Percentiles rank a stretch among this genome's conserved stretches.
Evolutionary conservation across 1,140 invertebrate genomes (phyloP).

Genomic region (Drosophila pseudoobscura): DNA sequence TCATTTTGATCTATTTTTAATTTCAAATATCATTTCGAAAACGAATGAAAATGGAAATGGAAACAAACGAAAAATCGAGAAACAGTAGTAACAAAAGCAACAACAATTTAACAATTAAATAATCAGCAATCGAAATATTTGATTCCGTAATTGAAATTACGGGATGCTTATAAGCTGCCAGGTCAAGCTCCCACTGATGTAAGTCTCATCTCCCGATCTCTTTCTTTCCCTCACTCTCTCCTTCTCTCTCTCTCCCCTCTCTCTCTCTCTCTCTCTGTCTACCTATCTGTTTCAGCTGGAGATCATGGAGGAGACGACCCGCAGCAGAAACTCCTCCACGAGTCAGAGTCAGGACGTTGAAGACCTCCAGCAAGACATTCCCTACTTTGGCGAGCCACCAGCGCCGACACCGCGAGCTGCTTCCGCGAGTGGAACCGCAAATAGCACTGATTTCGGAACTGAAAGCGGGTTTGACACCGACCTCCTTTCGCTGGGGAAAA

Average conservation of each 20-base stretch:
- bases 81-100: constrained; percentile 3
- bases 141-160: constrained; percentile 10
- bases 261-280: neutral
- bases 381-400: constrained; percentile 59
- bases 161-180: too few species aligned
- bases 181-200: constrained; percentile 8
- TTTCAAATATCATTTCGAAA: constrained; percentile 35
- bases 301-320: constrained; percentile 44
- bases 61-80: constrained; percentile 12
- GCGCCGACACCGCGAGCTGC: neutral
- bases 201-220: neutral
- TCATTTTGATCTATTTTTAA: constrained; percentile 49
- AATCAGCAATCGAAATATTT: constrained; percentile 13
- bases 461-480: constrained; percentile 9
- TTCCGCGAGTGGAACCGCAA: neutral
- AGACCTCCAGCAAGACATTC: constrained; percentile 79
- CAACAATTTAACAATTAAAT: neutral
- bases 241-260: neutral
- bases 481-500: constrained; percentile 29
- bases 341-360: constrained; percentile 49
- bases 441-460: neutral
- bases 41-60: constrained; percentile 20
- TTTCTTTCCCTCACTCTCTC: neutral
- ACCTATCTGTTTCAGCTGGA: constrained; percentile 31
- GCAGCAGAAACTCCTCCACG: constrained; percentile 40